These are phyloP conservation scores for Psittacara wagleri DNA, from an alignment of 2,113 vertebrate species.

Conservation along the genomic window DNA sequence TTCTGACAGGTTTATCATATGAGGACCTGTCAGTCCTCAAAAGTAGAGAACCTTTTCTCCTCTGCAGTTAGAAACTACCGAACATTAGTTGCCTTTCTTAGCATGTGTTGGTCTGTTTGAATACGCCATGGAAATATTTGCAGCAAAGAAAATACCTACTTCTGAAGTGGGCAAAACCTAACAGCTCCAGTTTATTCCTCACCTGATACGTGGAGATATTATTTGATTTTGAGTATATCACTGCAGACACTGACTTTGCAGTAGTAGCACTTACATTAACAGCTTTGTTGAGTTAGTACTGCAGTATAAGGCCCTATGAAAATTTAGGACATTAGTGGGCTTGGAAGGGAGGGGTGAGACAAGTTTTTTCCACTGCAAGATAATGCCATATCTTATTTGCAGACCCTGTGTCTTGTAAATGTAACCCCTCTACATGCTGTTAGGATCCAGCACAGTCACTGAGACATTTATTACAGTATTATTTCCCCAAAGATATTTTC, in stretches of 20 bases:
- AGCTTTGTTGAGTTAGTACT: background rate
- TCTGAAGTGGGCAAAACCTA: background rate
- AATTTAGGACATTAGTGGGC: background rate
- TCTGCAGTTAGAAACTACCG: background rate
- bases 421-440: background rate
- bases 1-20: conserved; percentile 67
- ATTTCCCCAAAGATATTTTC: background rate
- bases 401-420: background rate
- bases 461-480: background rate
- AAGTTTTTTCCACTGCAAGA: background rate
- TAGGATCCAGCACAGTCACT: background rate
- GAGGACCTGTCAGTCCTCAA: conserved; percentile 41
- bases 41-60: conserved; percentile 22
- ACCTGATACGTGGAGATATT: background rate
- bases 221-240: background rate
- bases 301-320: background rate
- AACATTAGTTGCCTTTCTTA: background rate
- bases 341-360: background rate
- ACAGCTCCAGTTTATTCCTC: background rate
- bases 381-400: background rate
- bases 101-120: background rate
- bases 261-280: background rate
- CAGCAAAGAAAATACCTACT: background rate
- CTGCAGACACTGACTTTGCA: background rate
- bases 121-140: background rate